Evolutionary conservation across 1,140 invertebrate genomes (phyloP), one percentile per base, ranked within the genome.

Genomic region (Anastrepha ludens): DNA sequence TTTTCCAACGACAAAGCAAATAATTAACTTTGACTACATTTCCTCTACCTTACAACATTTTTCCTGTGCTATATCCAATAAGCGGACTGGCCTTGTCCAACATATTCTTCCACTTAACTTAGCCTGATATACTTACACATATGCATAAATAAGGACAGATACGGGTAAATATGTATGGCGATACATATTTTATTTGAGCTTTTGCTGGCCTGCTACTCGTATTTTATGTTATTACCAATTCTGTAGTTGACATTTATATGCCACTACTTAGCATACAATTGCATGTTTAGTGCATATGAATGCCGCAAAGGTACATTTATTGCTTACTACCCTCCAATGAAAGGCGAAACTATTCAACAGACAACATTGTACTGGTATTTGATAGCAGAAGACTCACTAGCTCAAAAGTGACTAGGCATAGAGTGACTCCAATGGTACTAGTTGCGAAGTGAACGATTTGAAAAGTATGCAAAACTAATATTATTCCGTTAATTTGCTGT

Each of bases 211-310:
- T 47, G 67, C 67, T 74, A 29, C 29, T 29, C 29, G 29, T 29
- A 74, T 74, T 44, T 74, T 74, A 74, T 74, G 67, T 74, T 44
- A 74, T 74, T 74, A 74, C 67, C 39, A 74, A 74, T 74, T 15
- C 67, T 74, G 67, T 74, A 44, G 67, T 74, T 74, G 67, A 74
- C 67, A 44, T 74, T 74, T 74, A 74, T 74, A 41, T 74, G 67
- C 67, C 67, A 47, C 67, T 74, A 74, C 67, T 74, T 74, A 74
- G 67, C 67, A 74, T 74, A 74, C 67, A 74, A 44, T 74, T 74
- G 67, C 67, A 74, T 74, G 67, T 47, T 74, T 44, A 44, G 67
- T 47, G 5, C 67, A 74, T 74, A 74, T 67, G 64, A 67, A 67
- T 64, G 62, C n/a, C 3, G 64, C 20, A 67, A 67, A 67, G 17